Evolutionary conservation across 2,888 invertebrate genomes (phyloP).

Genomic region (Pammene aurita): DNA sequence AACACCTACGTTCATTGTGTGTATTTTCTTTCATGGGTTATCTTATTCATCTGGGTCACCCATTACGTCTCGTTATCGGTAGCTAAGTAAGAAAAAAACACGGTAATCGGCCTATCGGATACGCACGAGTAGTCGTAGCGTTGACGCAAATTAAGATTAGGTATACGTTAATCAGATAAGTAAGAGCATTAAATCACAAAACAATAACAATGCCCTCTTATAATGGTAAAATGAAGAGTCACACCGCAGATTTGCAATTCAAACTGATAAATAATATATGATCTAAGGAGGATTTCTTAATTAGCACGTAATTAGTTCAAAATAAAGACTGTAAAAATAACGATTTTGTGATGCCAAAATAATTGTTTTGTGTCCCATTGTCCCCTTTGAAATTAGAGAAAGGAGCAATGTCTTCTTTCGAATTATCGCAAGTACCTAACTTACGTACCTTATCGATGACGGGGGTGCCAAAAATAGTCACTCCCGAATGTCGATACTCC

Average conservation of each 20-base stretch:
- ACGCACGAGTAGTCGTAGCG: constrained; percentile 35
- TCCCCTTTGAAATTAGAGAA: constrained; percentile 11
- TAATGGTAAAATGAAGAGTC: background rate
- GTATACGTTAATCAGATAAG: constrained; percentile 46
- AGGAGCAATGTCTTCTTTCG: background rate
- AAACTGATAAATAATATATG: too few relatives aligned
- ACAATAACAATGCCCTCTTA: constrained; percentile 20
- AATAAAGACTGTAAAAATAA: background rate
- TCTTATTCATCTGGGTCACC: constrained; percentile 29
- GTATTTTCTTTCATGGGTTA: constrained; percentile 35
- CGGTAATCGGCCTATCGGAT: constrained; percentile 31
- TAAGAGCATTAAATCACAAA: constrained; percentile 29
- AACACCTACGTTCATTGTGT: constrained; percentile 7
- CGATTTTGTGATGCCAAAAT: background rate
- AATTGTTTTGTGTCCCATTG: constrained; percentile 16
- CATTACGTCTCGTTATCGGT: constrained; percentile 25
- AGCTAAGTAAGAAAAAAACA: constrained; percentile 30
- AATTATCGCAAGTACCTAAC: constrained; percentile 8
- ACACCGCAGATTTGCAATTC: too few relatives aligned
- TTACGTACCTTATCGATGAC: constrained; percentile 34
- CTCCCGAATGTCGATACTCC: constrained; percentile 57
- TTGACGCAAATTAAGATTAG: constrained; percentile 50
- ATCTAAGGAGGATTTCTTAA: too few relatives aligned
- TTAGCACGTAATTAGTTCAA: background rate
- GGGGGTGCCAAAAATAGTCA: constrained; percentile 61